phyloP scores from a whole-genome alignment of 2,888 invertebrate species.

The Lochmaea crataegi region DNA sequence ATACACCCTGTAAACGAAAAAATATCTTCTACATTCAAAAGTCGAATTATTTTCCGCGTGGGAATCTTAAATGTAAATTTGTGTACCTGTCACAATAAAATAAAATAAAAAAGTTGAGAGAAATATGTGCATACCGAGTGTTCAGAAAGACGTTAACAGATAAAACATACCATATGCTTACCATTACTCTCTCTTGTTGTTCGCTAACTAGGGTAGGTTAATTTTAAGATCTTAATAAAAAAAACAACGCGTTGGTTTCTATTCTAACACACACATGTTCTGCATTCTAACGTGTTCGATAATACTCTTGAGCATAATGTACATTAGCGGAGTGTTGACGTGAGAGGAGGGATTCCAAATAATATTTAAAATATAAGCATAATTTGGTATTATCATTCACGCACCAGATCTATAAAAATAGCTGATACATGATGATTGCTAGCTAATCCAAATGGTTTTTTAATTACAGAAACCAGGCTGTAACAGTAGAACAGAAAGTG shows the following conservation, averaged over 20 bases:
- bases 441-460: neutral
- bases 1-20: no score
- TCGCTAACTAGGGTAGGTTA: slow-evolving; percentile 24
- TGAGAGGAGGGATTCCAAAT: neutral
- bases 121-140: slow-evolving; percentile 7
- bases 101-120: slow-evolving; percentile 10
- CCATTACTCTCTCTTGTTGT: slow-evolving; percentile 23
- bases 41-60: neutral
- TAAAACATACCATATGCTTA: slow-evolving; percentile 20
- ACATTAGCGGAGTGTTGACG: neutral
- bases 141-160: slow-evolving; percentile 18
- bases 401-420: no score
- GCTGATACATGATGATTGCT: no score
- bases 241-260: slow-evolving; percentile 27
- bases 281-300: slow-evolving; percentile 11
- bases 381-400: no score
- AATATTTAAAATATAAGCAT: neutral
- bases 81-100: slow-evolving; percentile 19
- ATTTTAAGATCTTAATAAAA: slow-evolving; percentile 6
- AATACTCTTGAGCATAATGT: slow-evolving; percentile 2
- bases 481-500: slow-evolving; percentile 10
- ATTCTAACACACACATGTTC: slow-evolving; percentile 10
- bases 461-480: slow-evolving; percentile 6
- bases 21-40: neutral
- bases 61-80: slow-evolving; percentile 10